phyloP scores from a whole-genome alignment of 1,140 invertebrate genomes.

The Matsumurasca onukii region DNA sequence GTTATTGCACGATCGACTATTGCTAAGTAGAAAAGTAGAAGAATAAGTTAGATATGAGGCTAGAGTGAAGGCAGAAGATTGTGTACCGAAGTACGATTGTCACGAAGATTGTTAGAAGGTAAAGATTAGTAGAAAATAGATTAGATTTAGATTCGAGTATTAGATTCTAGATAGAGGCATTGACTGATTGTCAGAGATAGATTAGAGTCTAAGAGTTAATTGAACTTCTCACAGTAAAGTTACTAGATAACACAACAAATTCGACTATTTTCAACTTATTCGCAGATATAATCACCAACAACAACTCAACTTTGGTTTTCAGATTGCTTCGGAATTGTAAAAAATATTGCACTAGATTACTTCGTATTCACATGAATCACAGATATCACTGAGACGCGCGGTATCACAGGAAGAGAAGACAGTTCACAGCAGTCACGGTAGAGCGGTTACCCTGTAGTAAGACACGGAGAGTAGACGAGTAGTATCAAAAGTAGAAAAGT shows the following conservation, averaged over 20 bases:
- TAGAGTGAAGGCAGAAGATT: background rate
- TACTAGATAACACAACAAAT: background rate
- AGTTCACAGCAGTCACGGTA: background rate
- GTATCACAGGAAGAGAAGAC: background rate
- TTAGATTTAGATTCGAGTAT: slow-evolving; percentile 9
- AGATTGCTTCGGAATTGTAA: background rate
- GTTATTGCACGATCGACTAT: slow-evolving; percentile 5
- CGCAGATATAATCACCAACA: background rate
- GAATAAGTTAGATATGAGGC: background rate
- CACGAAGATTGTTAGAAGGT: slow-evolving; percentile 1
- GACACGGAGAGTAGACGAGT: background rate
- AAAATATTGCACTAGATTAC: slow-evolving; percentile 18
- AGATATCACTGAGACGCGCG: slow-evolving; percentile 15
- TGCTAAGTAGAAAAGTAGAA: slow-evolving; percentile 11
- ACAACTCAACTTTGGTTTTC: background rate
- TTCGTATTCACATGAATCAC: slow-evolving; percentile 2
- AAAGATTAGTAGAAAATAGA: slow-evolving; percentile 28
- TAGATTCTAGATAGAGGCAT: slow-evolving; percentile 31
- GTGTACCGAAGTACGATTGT: background rate
- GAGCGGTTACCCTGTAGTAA: slow-evolving; percentile 2
- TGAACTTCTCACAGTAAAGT: background rate
- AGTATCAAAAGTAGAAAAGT: slow-evolving; percentile 29
- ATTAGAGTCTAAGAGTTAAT: slow-evolving; percentile 26
- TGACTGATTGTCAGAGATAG: slow-evolving; percentile 28
- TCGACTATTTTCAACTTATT: slow-evolving; percentile 8